Evolutionary conservation across 2,888 invertebrate species (phyloP).

Genomic region (Vandiemenella viatica): DNA sequence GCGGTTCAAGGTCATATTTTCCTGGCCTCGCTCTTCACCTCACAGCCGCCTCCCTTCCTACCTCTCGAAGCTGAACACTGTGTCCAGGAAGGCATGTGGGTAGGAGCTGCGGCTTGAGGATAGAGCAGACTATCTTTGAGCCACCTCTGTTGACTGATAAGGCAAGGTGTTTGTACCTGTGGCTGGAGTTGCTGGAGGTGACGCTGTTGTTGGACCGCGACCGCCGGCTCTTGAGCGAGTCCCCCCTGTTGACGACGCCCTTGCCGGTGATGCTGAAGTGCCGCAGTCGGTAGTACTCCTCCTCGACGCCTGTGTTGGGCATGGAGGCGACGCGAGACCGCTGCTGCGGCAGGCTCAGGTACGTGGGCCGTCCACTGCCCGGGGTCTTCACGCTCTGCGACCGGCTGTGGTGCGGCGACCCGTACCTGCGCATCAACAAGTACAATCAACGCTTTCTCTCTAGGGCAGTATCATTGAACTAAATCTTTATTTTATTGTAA

Average conservation of each 20-base stretch:
- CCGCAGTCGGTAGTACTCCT: slow-evolving; percentile 77
- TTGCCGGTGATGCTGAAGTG: slow-evolving; percentile 89
- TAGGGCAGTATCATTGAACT: too few relatives aligned
- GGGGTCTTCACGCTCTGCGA: slow-evolving; percentile 79
- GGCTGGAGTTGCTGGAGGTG: slow-evolving; percentile 58
- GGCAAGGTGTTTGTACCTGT: too few relatives aligned
- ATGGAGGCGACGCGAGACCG: slow-evolving; percentile 50
- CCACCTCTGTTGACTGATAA: too few relatives aligned
- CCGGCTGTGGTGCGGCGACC: slow-evolving; percentile 73
- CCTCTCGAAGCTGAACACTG: too few relatives aligned
- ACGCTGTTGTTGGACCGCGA: slow-evolving; percentile 79
- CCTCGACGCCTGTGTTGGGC: slow-evolving; percentile 72
- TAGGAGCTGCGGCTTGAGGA: too few relatives aligned
- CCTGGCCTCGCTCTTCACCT: too few relatives aligned
- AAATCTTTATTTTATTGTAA: too few relatives aligned
- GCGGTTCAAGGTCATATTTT: too few relatives aligned
- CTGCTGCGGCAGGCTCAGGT: slow-evolving; percentile 70
- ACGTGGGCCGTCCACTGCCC: slow-evolving; percentile 56
- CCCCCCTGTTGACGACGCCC: slow-evolving; percentile 84
- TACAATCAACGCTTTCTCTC: neutral
- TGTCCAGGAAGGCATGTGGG: too few relatives aligned
- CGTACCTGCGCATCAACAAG: slow-evolving; percentile 42
- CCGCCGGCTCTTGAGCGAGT: slow-evolving; percentile 73
- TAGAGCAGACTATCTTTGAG: too few relatives aligned
- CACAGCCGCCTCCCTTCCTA: too few relatives aligned